Evolutionary conservation across 2,888 invertebrate species (phyloP), one percentile per base, ranked within the genome.

Genomic region (Xanthia icteritia): DNA sequence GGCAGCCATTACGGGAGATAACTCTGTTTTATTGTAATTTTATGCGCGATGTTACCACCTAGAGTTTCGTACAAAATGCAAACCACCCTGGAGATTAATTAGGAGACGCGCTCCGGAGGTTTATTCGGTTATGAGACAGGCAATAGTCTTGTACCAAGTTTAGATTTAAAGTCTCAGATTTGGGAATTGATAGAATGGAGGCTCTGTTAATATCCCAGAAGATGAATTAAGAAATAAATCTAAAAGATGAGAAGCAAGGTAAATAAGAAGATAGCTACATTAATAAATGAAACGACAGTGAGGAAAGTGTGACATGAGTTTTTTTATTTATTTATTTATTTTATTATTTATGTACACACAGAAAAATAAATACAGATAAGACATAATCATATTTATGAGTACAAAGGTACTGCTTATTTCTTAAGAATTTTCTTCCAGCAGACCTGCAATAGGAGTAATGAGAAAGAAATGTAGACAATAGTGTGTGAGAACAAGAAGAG

Each of bases 21-120:
- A 93, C 92, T 90, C 92, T 92, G 91, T 89, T 94, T 95, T 94
- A 95, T 94, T 92, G 94, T 94, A 93, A 95, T 95, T 89, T 89
- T 89, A 95, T 95, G 94, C 94, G 90, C 89, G 89, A 91, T 92
- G 93, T 94, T 94, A 91, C 91, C 86, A 89, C 84, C 84, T 86
- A 89, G 81, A 76, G 77, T 75, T 85, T 70, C 73, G 88, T 85
- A 86, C 87, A 86, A 88, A 89, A 88, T 85, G 85, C 83, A 83
- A 88, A 89, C 86, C 86, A 70, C 87, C 85, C 82, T 36, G 61
- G 86, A 86, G 88, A 88, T 89, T 88, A 89, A 89, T 88, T 89
- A 88, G 69, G 63, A 78, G 79, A 80, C 86, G 65, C 81, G 82
- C 76, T 76, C 68, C 68, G 66, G 36, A 76, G 84, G 70, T 83